A percentile compares a stretch with the other conserved stretches of the same genome.
phyloP scores from a whole-genome alignment of 2,888 invertebrate genomes.

The Polydrusus pterygomalis region DNA sequence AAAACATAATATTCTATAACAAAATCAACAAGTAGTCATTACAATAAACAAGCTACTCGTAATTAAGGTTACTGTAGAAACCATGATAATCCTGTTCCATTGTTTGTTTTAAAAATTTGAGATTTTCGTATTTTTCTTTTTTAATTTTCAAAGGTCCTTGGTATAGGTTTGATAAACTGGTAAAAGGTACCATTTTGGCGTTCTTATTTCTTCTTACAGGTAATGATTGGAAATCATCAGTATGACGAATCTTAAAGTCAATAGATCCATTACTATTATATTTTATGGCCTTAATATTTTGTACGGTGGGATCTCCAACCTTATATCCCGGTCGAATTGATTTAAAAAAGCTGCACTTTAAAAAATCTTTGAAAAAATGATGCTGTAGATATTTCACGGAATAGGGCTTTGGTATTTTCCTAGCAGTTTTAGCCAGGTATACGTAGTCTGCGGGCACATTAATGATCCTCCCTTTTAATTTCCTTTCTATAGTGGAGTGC shows the following conservation, averaged over 20 bases:
- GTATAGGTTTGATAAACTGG: constrained; percentile 18
- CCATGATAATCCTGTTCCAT: constrained; percentile 35
- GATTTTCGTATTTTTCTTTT: constrained; percentile 31
- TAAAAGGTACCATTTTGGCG: constrained; percentile 5
- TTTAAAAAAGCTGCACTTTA: constrained; percentile 16
- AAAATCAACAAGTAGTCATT: constrained; percentile 13
- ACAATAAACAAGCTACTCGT: constrained; percentile 11
- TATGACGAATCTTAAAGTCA: constrained; percentile 32
- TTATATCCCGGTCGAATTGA: constrained; percentile 37
- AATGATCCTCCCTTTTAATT: constrained; percentile 37
- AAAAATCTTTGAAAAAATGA: constrained; percentile 43
- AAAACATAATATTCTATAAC: constrained; percentile 1
- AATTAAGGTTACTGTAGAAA: constrained; percentile 27
- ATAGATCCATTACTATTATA: constrained; percentile 27
- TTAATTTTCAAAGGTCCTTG: constrained; percentile 32
- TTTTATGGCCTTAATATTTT: constrained; percentile 31
- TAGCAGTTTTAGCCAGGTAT: constrained; percentile 27
- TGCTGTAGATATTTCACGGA: constrained; percentile 23
- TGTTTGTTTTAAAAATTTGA: constrained; percentile 26
- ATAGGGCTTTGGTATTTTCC: constrained; percentile 38
- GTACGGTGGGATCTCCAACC: constrained; percentile 38
- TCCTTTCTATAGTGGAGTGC: constrained; percentile 50
- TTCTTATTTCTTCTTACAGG: constrained; percentile 21
- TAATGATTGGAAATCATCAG: constrained; percentile 34
- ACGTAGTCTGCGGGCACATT: constrained; percentile 48